phyloP scores from a whole-genome alignment of 1,140 invertebrate species.

The Thaumetopoea pityocampa region DNA sequence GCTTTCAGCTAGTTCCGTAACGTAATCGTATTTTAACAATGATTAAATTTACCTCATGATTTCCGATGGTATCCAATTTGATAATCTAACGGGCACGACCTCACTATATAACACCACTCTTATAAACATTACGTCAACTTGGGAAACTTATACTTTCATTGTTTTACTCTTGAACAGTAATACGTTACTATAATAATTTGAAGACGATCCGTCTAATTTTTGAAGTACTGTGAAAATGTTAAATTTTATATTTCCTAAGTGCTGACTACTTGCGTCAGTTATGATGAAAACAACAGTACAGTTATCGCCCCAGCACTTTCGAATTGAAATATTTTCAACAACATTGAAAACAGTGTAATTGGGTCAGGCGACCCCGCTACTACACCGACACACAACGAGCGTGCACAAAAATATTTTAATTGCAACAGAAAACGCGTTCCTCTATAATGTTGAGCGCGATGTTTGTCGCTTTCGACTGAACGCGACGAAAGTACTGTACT shows the following conservation, averaged over 20 bases:
- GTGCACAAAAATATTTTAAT: no score
- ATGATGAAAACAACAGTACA: constrained; percentile 4
- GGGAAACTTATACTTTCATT: constrained; percentile 14
- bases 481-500: constrained; percentile 18
- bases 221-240: background rate
- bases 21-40: constrained; percentile 2
- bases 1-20: constrained; percentile 7
- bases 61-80: constrained; percentile 59
- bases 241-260: background rate
- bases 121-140: constrained; percentile 42
- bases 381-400: constrained; percentile 10
- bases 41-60: constrained; percentile 48
- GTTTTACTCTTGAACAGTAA: constrained; percentile 8
- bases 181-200: no score
- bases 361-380: constrained; percentile 10
- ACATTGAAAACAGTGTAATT: constrained; percentile 7
- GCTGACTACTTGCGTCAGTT: background rate
- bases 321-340: constrained; percentile 14
- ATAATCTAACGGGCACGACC: constrained; percentile 21
- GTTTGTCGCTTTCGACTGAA: constrained; percentile 27
- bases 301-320: background rate
- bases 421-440: no score
- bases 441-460: constrained; percentile 14
- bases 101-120: constrained; percentile 29
- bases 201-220: no score